These are phyloP conservation scores for Apantesis nais DNA, from an alignment of 2,888 invertebrate genomes.

Conservation along the genomic window DNA sequence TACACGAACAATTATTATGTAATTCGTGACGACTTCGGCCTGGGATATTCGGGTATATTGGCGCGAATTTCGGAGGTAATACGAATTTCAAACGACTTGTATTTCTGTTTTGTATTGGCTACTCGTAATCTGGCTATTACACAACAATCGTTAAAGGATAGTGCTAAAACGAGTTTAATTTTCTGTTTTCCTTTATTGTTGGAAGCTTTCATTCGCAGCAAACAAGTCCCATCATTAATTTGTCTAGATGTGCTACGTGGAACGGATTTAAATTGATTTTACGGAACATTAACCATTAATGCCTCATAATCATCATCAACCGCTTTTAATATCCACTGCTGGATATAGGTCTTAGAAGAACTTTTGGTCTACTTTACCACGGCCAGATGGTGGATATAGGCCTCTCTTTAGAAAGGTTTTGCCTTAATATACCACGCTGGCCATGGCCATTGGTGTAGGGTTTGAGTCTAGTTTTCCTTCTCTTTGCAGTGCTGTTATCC, in stretches of 20 bases:
- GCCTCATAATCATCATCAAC: too few relatives aligned
- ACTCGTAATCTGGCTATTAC: constrained; percentile 29
- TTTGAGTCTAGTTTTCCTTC: too few relatives aligned
- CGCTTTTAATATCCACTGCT: too few relatives aligned
- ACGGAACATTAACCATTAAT: constrained; percentile 4
- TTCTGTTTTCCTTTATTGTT: constrained; percentile 1
- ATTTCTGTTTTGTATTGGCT: constrained; percentile 28
- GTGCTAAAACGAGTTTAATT: constrained; percentile 7
- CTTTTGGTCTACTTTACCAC: too few relatives aligned
- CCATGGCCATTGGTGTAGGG: too few relatives aligned
- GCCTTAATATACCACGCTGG: too few relatives aligned
- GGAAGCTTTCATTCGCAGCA: neutral
- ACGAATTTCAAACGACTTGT: constrained; percentile 20
- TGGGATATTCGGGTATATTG: constrained; percentile 30
- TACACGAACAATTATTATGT: constrained; percentile 48
- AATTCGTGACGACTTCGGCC: constrained; percentile 40
- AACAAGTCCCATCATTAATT: constrained; percentile 10
- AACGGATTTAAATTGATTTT: constrained; percentile 13
- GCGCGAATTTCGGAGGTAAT: constrained; percentile 29
- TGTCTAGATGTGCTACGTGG: neutral
- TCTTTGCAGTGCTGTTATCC: too few relatives aligned
- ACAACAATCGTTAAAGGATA: constrained; percentile 16
- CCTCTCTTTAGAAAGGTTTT: too few relatives aligned
- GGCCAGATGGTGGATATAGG: too few relatives aligned
- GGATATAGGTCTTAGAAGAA: too few relatives aligned